A percentile compares a stretch with the other conserved stretches of the same genome.
Conservation (phyloP, 2,797 vertebrate genomes). For the Chiloscyllium punctatum region DNA sequence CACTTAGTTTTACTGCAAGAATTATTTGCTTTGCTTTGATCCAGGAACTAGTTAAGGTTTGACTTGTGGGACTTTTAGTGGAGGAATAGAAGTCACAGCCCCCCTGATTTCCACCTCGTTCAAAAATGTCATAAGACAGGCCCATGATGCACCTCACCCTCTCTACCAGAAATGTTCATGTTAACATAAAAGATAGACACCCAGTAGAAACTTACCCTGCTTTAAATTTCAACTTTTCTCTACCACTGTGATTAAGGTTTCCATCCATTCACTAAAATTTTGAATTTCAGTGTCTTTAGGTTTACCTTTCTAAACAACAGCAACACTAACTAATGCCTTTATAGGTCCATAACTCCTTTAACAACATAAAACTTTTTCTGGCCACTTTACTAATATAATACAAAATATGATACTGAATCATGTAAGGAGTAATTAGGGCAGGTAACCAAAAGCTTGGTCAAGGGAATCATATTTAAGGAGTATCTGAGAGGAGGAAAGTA, state of each 20-base stretch:
- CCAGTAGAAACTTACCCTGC: neutral
- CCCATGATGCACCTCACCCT: neutral
- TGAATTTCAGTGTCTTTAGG: neutral
- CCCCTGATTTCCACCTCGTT: neutral
- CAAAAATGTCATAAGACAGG: neutral
- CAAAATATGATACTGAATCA: too few species aligned
- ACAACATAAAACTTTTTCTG: too few species aligned
- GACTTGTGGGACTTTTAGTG: neutral
- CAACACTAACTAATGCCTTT: too few species aligned
- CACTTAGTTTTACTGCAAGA: neutral
- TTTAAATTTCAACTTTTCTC: too few species aligned
- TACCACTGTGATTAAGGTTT: too few species aligned
- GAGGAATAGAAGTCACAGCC: neutral
- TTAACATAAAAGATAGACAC: neutral
- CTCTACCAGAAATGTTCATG: neutral
- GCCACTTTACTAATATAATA: too few species aligned
- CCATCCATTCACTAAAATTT: neutral
- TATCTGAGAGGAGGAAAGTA: too few species aligned
- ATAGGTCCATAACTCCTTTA: too few species aligned
- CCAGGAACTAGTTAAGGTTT: neutral
- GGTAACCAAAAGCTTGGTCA: too few species aligned
- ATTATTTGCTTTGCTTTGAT: neutral
- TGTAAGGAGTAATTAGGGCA: too few species aligned
- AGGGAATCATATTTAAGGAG: too few species aligned
- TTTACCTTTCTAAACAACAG: neutral